Percentiles rank a stretch among this genome's conserved stretches.
These are phyloP conservation scores for Polia nebulosa DNA, from an alignment of 2,888 invertebrate species.

Conservation along the genomic window DNA sequence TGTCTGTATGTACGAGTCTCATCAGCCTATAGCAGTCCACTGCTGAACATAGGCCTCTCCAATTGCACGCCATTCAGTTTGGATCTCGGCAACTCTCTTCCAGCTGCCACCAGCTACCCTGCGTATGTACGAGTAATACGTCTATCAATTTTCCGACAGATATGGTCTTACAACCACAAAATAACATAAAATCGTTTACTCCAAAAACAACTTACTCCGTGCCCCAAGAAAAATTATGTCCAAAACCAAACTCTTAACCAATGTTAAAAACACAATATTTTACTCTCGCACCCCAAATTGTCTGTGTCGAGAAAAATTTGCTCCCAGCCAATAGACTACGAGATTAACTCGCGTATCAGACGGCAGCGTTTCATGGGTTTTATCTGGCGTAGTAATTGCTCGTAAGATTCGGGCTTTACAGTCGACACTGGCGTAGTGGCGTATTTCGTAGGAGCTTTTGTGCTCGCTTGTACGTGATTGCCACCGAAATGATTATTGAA, in stretches of 20 bases:
- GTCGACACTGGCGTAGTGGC: slow-evolving; percentile 73
- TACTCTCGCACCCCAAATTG: slow-evolving; percentile 54
- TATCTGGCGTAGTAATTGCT: slow-evolving; percentile 84
- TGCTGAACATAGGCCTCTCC: too few species aligned
- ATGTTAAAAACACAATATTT: slow-evolving; percentile 54
- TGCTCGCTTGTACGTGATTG: slow-evolving; percentile 76
- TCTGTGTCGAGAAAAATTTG: slow-evolving; percentile 70
- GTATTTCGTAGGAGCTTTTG: slow-evolving; percentile 75
- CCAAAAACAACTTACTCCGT: slow-evolving; percentile 17
- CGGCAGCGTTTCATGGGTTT: slow-evolving; percentile 80
- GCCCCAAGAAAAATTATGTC: slow-evolving; percentile 14
- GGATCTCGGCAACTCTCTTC: too few species aligned
- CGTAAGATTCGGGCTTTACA: slow-evolving; percentile 83
- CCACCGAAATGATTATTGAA: slow-evolving; percentile 77
- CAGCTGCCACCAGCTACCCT: too few species aligned
- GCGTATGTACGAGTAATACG: too few species aligned
- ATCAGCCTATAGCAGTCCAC: too few species aligned
- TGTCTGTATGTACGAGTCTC: too few species aligned
- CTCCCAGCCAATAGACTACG: slow-evolving; percentile 67
- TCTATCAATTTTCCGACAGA: background rate
- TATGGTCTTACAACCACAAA: background rate
- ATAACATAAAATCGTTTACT: slow-evolving; percentile 11
- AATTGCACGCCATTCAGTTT: too few species aligned
- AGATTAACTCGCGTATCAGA: slow-evolving; percentile 74
- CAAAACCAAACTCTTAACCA: slow-evolving; percentile 35